Evolutionary conservation across 2,797 vertebrate species (phyloP).

Genomic region (Cyclopterus lumpus): DNA sequence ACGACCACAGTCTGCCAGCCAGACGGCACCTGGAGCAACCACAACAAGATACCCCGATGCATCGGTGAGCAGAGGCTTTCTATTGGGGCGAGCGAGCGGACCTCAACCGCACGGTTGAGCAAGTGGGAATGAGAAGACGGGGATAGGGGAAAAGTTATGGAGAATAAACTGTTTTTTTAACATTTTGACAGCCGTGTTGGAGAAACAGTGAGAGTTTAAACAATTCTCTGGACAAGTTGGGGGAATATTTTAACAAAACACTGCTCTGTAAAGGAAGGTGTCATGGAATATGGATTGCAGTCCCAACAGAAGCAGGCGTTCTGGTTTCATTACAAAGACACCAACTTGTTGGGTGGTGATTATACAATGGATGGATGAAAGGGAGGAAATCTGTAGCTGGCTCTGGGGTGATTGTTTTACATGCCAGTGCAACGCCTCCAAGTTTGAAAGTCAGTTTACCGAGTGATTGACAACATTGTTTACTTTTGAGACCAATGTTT

Average conservation of each 20-base stretch:
- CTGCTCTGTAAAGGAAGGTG: neutral
- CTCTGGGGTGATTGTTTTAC: conserved; percentile 23
- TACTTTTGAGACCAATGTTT: conserved; percentile 55
- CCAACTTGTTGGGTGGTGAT: conserved; percentile 27
- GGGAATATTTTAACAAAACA: conserved; percentile 26
- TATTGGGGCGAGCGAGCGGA: neutral
- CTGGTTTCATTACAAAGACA: conserved; percentile 32
- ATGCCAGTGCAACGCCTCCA: conserved; percentile 24
- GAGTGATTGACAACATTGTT: conserved; percentile 65
- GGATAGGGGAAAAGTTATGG: neutral
- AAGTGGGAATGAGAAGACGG: conserved; percentile 1
- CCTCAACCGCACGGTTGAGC: neutral
- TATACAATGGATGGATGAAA: conserved; percentile 23
- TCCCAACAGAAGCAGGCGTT: conserved; percentile 3
- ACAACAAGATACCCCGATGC: conserved; percentile 98
- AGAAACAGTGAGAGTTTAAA: conserved; percentile 22
- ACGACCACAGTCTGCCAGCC: conserved; percentile 95
- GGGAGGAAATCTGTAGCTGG: conserved; percentile 23
- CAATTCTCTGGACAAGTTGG: conserved; percentile 4
- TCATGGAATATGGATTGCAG: conserved; percentile 17
- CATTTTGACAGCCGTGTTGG: conserved; percentile 11
- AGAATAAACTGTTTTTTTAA: neutral
- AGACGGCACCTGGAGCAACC: conserved; percentile 97
- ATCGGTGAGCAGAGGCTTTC: conserved; percentile 83
- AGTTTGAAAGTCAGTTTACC: conserved; percentile 42